phyloP scores from a whole-genome alignment of 2,113 vertebrate genomes.

The Platichthys flesus region DNA sequence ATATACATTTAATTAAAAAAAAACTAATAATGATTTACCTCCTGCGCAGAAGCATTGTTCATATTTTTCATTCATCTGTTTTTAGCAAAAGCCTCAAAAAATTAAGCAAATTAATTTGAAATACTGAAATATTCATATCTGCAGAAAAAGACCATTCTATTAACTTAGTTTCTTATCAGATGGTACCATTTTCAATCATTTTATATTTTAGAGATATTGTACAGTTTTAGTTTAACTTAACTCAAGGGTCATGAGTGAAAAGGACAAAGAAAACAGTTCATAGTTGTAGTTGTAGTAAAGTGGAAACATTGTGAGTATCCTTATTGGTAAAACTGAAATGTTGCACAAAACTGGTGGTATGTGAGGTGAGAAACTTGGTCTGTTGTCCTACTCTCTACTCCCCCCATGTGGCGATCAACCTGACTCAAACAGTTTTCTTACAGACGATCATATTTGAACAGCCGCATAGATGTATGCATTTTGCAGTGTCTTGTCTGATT shows the following conservation, averaged over 20 bases:
- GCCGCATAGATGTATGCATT: background rate
- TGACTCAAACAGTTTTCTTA: no score
- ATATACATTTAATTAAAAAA: no score
- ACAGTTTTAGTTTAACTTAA: background rate
- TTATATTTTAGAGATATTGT: background rate
- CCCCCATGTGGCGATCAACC: slow-evolving; percentile 50
- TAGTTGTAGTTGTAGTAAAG: no score
- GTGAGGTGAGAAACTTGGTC: background rate
- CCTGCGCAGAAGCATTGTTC: no score
- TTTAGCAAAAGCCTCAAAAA: no score
- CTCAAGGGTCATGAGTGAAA: background rate
- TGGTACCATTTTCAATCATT: background rate
- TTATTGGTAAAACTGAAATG: background rate
- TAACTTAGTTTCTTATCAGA: no score
- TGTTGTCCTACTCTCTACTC: slow-evolving; percentile 48
- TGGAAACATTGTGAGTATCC: background rate
- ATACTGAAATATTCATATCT: no score
- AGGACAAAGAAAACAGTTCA: background rate
- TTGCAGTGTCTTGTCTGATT: slow-evolving; percentile 21
- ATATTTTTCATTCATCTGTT: no score
- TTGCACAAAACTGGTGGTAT: background rate
- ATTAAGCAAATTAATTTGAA: no score
- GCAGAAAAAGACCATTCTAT: no score
- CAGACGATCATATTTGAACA: slow-evolving; percentile 18
- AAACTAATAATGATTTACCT: no score